Base-by-base conservation (phyloP, 1,140 invertebrate species). In the Lethrus apterus region DNA sequence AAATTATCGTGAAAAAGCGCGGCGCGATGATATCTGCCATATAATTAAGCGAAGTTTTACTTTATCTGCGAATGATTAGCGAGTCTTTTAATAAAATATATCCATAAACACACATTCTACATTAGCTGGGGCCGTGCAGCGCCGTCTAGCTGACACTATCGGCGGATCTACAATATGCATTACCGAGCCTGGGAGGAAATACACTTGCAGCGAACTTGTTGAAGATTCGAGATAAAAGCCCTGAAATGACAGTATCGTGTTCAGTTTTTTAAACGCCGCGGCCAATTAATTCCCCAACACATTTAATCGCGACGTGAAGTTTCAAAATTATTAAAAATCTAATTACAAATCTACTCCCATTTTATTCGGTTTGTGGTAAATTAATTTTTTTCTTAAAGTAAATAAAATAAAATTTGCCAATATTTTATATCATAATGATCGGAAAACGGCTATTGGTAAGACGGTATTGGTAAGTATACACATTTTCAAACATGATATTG, bases 61-160 rank as follows among this genome's bases (percentile, higher is more conserved):
- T 42, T 42, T 51, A 51, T 51, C 49, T 51, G 13, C 44, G 14
- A 51, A 47, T 45, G 49, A 51, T 51, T 51, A 51, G 49, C 49
- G 23, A 31, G 38, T 30, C 44, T 42, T 47, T 51, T 51, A 51
- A 51, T 51, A 51, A 47, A 51, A 51, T 51, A 46, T 51, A 51
- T 40, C 49, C 49, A 51, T 51, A 51, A 51, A 51, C 49, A 51
- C 32, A 51, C 49, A 51, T 51, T 51, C 49, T 47, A 43, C 49
- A 51, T 51, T 51, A 51, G 44, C 49, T 21, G 24, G 38, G 38
- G 41, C 36, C 38, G 38, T 34, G 24, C 35, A 43, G 14, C 46
- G 41, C 42, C 48, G 48, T 51, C 49, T 51, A 47, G 49, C 40
- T 51, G 49, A 51, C 49, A 51, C 11, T 51, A 51, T 51, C 49